These are phyloP conservation scores for Ancistrus triradiatus DNA, from an alignment of 2,113 vertebrate genomes.

Conservation along the genomic window DNA sequence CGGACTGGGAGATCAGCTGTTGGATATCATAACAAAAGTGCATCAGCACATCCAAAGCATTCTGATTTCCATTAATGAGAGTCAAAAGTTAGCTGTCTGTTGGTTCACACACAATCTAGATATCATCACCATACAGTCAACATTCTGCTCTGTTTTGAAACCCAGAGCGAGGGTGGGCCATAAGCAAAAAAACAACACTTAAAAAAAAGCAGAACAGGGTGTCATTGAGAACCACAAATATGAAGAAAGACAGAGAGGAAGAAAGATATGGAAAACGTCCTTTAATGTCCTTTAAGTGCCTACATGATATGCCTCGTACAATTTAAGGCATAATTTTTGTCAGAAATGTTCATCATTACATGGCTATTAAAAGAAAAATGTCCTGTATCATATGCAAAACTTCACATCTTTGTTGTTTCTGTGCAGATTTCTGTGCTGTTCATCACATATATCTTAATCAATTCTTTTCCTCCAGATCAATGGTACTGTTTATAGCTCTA, in stretches of 20 bases:
- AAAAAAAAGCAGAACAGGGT: constrained; percentile 25
- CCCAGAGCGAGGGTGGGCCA: background rate
- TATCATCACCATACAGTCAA: constrained; percentile 17
- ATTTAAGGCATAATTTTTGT: constrained; percentile 20
- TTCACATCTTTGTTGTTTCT: background rate
- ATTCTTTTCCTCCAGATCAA: background rate
- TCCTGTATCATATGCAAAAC: background rate
- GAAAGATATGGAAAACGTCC: background rate
- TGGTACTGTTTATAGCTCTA: background rate
- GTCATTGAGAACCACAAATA: background rate
- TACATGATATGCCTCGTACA: constrained; percentile 14
- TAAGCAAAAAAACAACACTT: background rate
- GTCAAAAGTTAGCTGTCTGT: constrained; percentile 32
- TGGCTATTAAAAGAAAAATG: constrained; percentile 12
- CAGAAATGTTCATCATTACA: constrained; percentile 1
- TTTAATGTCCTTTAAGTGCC: constrained; percentile 21
- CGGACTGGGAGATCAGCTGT: constrained; percentile 30
- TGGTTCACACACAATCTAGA: constrained; percentile 59
- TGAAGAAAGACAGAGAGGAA: constrained; percentile 19
- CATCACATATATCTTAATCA: background rate
- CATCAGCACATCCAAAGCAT: constrained; percentile 59
- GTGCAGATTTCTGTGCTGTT: background rate
- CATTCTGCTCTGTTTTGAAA: constrained; percentile 13
- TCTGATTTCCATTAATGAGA: constrained; percentile 44
- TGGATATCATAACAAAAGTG: constrained; percentile 50